A percentile compares a stretch with the other conserved stretches of the same genome.
Evolutionary conservation across 2,888 invertebrate species (phyloP).

Genomic region (Lasioglossum pauxillum): DNA sequence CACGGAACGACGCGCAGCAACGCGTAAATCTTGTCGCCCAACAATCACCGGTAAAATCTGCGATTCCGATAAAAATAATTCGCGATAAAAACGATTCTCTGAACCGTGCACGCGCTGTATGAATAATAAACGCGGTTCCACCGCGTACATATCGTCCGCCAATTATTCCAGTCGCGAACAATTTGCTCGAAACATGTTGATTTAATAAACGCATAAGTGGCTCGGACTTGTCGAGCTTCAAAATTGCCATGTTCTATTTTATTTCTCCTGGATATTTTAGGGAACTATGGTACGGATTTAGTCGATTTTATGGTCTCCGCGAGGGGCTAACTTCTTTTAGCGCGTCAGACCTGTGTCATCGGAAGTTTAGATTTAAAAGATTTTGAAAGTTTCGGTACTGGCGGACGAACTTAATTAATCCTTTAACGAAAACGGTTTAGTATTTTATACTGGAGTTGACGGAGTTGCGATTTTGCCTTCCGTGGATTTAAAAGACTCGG

Average conservation of each 20-base stretch:
- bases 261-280: background rate
- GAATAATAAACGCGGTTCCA: conserved; percentile 63
- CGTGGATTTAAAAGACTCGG: background rate
- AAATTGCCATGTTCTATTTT: background rate
- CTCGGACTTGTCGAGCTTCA: conserved; percentile 8
- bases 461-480: too few relatives aligned
- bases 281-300: background rate
- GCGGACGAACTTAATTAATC: background rate
- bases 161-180: conserved; percentile 61
- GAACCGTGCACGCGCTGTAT: conserved; percentile 36
- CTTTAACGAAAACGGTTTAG: background rate
- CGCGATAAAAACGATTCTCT: conserved; percentile 57
- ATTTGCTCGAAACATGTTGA: conserved; percentile 65
- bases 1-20: conserved; percentile 24
- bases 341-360: background rate
- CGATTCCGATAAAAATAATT: conserved; percentile 63
- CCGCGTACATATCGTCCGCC: conserved; percentile 38
- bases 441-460: background rate
- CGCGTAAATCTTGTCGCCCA: conserved; percentile 47
- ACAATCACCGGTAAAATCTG: conserved; percentile 47
- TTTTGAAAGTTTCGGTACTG: background rate
- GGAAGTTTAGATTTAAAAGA: background rate
- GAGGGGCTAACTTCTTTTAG: background rate
- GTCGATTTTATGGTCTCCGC: background rate
- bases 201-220: conserved; percentile 65